Evolutionary conservation across 2,113 vertebrate species (phyloP).

Genomic region (Hippotragus niger): DNA sequence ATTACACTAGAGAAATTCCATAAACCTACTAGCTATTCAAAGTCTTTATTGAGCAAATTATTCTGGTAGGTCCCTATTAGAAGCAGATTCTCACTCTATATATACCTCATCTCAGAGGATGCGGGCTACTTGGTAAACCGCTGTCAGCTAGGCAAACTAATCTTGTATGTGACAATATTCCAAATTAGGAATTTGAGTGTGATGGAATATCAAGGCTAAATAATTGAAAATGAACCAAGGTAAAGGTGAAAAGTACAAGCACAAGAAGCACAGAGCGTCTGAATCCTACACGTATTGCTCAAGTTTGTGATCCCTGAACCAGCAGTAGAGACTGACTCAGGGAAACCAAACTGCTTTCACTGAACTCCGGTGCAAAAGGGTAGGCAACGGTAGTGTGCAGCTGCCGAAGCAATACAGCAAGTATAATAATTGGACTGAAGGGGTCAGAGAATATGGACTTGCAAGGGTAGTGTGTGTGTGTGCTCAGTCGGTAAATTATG

Average conservation of each 20-base stretch:
- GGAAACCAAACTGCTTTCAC: not conserved
- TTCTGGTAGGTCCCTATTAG: conserved; percentile 58
- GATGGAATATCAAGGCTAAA: conserved; percentile 48
- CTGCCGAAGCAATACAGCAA: not conserved
- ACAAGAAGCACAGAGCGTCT: conserved; percentile 1
- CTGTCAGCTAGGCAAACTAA: conserved; percentile 55
- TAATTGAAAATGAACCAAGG: conserved; percentile 60
- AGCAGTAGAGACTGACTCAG: not conserved
- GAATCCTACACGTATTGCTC: conserved; percentile 26
- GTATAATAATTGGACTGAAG: too few species aligned
- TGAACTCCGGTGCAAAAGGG: not conserved
- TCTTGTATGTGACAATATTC: conserved; percentile 60
- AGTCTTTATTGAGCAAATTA: conserved; percentile 71
- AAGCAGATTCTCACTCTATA: conserved; percentile 58
- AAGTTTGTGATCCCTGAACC: conserved; percentile 1
- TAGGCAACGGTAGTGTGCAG: not conserved
- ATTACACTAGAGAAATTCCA: conserved; percentile 76
- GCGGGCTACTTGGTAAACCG: conserved; percentile 61
- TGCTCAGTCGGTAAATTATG: not conserved
- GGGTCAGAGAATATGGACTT: not conserved
- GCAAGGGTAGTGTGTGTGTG: not conserved
- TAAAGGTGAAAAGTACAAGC: conserved; percentile 53
- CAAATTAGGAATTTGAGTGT: conserved; percentile 59
- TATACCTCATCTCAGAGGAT: conserved; percentile 55
- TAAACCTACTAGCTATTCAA: conserved; percentile 72